A percentile compares a stretch with the other conserved stretches of the same genome.
Conservation (phyloP, 2,113 vertebrate genomes). For the Sturnira hondurensis region DNA sequence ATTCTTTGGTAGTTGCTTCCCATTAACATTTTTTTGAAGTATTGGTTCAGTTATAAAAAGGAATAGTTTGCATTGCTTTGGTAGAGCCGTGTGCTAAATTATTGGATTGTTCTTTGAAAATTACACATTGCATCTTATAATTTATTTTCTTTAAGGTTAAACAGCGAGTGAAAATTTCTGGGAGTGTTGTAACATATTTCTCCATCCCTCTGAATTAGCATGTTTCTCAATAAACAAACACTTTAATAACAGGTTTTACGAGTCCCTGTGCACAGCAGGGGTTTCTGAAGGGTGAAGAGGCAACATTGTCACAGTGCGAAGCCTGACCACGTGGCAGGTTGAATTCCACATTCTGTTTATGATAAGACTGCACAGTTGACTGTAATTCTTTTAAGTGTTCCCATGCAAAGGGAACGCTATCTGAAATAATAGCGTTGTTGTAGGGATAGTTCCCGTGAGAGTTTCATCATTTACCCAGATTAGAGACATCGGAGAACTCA, state of each 20-base stretch:
- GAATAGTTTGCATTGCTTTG: background rate
- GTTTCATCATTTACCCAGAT: background rate
- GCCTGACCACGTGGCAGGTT: background rate
- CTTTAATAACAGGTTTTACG: background rate
- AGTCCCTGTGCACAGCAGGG: background rate
- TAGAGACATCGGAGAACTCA: background rate
- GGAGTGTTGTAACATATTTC: background rate
- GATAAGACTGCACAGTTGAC: background rate
- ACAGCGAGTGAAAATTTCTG: background rate
- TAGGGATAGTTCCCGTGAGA: background rate
- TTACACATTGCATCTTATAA: background rate
- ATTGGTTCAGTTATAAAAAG: background rate
- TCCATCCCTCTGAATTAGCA: background rate
- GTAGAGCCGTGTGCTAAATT: background rate
- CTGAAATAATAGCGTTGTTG: background rate
- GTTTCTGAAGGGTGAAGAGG: background rate
- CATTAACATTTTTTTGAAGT: background rate
- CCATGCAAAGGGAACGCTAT: background rate
- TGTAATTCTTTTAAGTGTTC: conserved; percentile 25
- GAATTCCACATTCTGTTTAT: background rate
- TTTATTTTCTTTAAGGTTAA: background rate
- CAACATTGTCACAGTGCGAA: background rate
- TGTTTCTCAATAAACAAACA: background rate
- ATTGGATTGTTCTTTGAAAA: background rate
- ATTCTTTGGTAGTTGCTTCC: background rate